phyloP scores from a whole-genome alignment of 1,140 invertebrate genomes.

The Archivesica marissinica region DNA sequence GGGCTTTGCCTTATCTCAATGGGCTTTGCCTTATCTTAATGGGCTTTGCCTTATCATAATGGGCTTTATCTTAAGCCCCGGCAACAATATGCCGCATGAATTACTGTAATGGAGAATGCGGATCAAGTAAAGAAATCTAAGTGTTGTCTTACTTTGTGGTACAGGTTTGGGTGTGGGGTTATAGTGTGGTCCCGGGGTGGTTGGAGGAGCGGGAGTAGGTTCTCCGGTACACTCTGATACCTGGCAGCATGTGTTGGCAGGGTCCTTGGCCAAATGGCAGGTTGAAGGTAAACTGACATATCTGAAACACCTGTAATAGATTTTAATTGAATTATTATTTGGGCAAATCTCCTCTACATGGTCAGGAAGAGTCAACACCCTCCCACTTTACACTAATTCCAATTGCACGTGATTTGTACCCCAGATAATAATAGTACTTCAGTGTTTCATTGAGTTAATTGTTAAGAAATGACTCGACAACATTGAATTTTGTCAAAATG shows the following conservation, averaged over 20 bases:
- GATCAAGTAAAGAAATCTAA: not conserved
- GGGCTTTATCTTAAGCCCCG: too few relatives aligned
- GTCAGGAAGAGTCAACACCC: not conserved
- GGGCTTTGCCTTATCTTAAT: too few relatives aligned
- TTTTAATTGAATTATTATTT: not conserved
- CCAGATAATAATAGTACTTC: not conserved
- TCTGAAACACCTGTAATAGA: slow-evolving; percentile 67
- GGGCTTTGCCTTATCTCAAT: too few relatives aligned
- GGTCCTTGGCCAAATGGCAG: slow-evolving; percentile 71
- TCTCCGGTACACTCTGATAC: slow-evolving; percentile 64
- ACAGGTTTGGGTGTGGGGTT: slow-evolving; percentile 43
- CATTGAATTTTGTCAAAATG: too few relatives aligned
- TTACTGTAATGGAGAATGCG: not conserved
- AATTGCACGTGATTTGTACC: not conserved
- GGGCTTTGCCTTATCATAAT: too few relatives aligned
- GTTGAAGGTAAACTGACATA: slow-evolving; percentile 69
- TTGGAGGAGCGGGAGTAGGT: slow-evolving; percentile 49
- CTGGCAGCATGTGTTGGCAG: slow-evolving; percentile 72
- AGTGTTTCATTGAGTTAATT: not conserved
- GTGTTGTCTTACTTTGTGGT: slow-evolving; percentile 34
- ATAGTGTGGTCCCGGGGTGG: slow-evolving; percentile 19
- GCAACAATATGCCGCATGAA: too few relatives aligned
- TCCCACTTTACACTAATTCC: not conserved
- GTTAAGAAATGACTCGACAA: not conserved
- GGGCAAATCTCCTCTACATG: not conserved